Evolutionary conservation across 1,140 invertebrate species (phyloP).

Genomic region (Antheraea pernyi): DNA sequence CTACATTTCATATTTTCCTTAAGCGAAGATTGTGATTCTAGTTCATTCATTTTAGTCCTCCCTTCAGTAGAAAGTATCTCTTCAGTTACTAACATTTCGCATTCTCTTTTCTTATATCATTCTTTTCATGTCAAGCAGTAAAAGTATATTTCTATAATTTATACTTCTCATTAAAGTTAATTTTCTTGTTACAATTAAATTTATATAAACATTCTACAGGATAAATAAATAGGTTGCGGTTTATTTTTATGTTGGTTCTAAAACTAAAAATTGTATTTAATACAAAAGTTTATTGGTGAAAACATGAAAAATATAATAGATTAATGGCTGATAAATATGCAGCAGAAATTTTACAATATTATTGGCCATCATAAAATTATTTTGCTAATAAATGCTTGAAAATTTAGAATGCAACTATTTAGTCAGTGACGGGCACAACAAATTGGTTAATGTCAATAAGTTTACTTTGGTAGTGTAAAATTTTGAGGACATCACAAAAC

Average conservation of each 20-base stretch:
- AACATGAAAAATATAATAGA: slow-evolving; percentile 80
- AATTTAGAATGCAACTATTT: slow-evolving; percentile 69
- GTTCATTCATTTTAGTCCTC: too few species aligned
- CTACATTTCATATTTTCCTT: too few species aligned
- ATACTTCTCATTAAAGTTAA: not conserved
- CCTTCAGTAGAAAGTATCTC: too few species aligned
- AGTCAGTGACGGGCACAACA: slow-evolving; percentile 72
- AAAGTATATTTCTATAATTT: too few species aligned
- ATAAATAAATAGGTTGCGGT: slow-evolving; percentile 74
- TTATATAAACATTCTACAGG: slow-evolving; percentile 58
- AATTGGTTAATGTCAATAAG: slow-evolving; percentile 74
- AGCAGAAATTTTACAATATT: slow-evolving; percentile 77
- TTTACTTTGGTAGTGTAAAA: slow-evolving; percentile 66
- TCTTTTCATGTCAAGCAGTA: too few species aligned
- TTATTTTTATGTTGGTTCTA: slow-evolving; percentile 78
- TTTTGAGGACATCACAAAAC: slow-evolving; percentile 66
- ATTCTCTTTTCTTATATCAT: too few species aligned
- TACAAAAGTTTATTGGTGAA: slow-evolving; percentile 80
- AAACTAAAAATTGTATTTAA: slow-evolving; percentile 80
- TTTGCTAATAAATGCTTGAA: slow-evolving; percentile 78
- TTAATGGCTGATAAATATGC: slow-evolving; percentile 78
- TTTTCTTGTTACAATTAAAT: not conserved
- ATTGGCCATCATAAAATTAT: slow-evolving; percentile 76
- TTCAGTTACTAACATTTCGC: too few species aligned
- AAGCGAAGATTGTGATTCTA: too few species aligned